Conservation (phyloP, 2,797 vertebrate genomes). For the Pseudochromis fuscus region DNA sequence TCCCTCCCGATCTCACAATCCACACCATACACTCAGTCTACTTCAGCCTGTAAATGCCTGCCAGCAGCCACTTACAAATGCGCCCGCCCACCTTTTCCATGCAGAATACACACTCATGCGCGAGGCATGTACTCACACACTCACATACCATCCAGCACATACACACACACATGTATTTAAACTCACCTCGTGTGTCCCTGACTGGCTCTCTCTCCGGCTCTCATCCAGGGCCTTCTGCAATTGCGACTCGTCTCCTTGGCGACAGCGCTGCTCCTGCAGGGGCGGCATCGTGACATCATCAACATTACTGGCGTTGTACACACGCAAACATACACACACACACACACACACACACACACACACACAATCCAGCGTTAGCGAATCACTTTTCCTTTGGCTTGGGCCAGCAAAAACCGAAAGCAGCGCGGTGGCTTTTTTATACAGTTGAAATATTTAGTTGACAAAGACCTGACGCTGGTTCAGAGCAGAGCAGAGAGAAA, state of each 20-base stretch:
- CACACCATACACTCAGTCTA: constrained; percentile 35
- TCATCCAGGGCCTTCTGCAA: constrained; percentile 81
- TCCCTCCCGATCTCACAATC: constrained; percentile 25
- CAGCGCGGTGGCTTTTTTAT: constrained; percentile 25
- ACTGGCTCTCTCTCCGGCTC: constrained; percentile 79
- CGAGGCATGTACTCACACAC: too few relatives aligned
- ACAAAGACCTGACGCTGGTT: constrained; percentile 16
- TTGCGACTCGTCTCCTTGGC: constrained; percentile 81
- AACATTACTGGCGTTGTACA: constrained; percentile 35
- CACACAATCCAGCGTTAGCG: constrained; percentile 8
- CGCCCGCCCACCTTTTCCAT: constrained; percentile 49
- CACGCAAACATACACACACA: not conserved
- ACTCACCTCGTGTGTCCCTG: constrained; percentile 77
- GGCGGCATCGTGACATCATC: constrained; percentile 70
- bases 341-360: constrained; percentile 11
- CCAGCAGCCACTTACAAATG: constrained; percentile 54
- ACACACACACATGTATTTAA: constrained; percentile 58
- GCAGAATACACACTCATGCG: constrained; percentile 42
- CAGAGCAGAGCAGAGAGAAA: constrained; percentile 5
- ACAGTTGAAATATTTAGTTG: constrained; percentile 41
- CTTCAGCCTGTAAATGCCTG: constrained; percentile 53
- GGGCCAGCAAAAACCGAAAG: not conserved
- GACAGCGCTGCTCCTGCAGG: constrained; percentile 82
- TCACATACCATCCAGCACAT: constrained; percentile 20
- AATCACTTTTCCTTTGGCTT: constrained; percentile 33